These are phyloP conservation scores for Ommatoiulus sabulosus DNA, from an alignment of 2,888 invertebrate genomes.

Conservation along the genomic window DNA sequence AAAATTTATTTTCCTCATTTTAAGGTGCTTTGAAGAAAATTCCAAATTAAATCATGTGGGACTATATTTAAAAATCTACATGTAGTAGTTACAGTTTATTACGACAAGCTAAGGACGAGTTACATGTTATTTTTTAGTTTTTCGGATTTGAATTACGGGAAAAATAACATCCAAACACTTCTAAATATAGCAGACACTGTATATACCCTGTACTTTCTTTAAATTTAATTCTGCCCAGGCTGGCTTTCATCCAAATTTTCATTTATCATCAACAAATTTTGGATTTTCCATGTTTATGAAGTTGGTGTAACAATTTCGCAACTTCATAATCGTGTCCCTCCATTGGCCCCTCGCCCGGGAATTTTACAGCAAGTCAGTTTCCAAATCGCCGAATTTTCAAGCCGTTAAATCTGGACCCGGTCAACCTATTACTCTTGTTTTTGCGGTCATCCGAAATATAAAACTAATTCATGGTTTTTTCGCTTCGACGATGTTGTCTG, in stretches of 20 bases:
- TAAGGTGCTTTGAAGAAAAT: no score
- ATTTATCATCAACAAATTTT: background rate
- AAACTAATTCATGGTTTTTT: conserved; percentile 2
- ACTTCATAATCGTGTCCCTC: background rate
- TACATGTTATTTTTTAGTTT: no score
- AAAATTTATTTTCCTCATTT: no score
- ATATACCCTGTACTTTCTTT: background rate
- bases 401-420: background rate
- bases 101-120: no score
- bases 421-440: background rate
- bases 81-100: no score
- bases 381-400: background rate
- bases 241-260: background rate
- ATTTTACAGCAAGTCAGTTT: background rate
- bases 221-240: background rate
- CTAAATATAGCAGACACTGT: background rate
- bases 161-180: background rate
- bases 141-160: no score
- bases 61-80: no score
- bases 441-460: conserved; percentile 10
- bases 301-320: background rate
- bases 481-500: background rate
- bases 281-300: conserved; percentile 9
- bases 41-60: no score
- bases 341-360: background rate